Base-by-base conservation (phyloP, 1,140 invertebrate species). In the Diorhabda elongata region DNA sequence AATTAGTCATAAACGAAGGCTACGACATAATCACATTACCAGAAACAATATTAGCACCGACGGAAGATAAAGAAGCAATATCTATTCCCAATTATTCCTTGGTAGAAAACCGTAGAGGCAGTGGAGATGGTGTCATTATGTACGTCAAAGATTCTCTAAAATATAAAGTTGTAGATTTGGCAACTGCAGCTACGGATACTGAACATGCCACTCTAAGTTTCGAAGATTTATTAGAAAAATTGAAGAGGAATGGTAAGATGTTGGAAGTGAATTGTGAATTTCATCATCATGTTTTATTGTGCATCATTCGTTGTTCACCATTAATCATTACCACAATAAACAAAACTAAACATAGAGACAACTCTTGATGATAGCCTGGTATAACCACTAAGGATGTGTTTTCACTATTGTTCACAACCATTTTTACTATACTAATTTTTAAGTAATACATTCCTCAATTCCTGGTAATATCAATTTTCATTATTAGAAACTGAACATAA, bases 121-220 rank as follows among this genome's bases (percentile, higher is more conserved):
- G 74, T 52, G 75, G 75, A n/a, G 75, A 76, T 43, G 75, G 75
- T 4, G 74, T 75, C 3, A 66, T 75, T 26, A 69, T 76, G 60
- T 76, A 76, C 64, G 74, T 76, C n/a, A 76, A 76, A 68, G 72
- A 76, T 64, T 76, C 75, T 5, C 61, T 76, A 41, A 76, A 75
- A 73, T 76, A 74, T 64, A 76, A 76, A 69, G 75, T 76, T 41
- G 74, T 76, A 26, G 74, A 76, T 69, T 67, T 76, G n/a, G 70
- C 74, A 5, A 9, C 58, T 41, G 69, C 66, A n/a, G 72, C 71
- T 65, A 69, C 72, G 3, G 75, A 75, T 6, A 58, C 26, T 11
- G 43, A 52, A 5, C 63, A 64, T 26, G 47, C 47, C 6, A 67
- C 71, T 11, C 47, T 73, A 8, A 70, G 61, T 43, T 71, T 75